Evolutionary conservation across 2,888 invertebrate genomes (phyloP), one percentile per base, ranked within the genome.

Genomic region (Drosophila histrio): DNA sequence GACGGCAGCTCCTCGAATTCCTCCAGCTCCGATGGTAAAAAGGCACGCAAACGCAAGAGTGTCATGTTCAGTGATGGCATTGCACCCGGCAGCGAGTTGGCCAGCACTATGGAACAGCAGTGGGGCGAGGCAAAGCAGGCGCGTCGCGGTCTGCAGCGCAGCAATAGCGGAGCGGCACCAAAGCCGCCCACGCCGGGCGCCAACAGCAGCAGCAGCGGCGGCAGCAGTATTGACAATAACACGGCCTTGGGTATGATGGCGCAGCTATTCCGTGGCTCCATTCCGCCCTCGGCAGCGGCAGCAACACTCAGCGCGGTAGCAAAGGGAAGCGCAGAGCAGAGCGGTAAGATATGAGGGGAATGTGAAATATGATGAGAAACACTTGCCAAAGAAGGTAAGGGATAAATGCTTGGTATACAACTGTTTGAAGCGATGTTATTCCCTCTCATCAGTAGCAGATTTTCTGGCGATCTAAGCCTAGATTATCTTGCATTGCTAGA

Each of bases 41-140:
- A 89, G 77, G 83, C 84, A 0, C 92, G 93, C 50, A 95, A 93
- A 83, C 94, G 93, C 77, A 96, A 94, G 92, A 95, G 94, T 79
- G 97, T 97, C 44, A 96, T 97, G 94, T 97, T 97, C 90, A 96
- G 96, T 85, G 97, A 97, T 92, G 97, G 97, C 72, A 96, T 97
- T 88, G 93, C 96, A 62, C 97, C 97, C 32, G 91, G 97, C 71
- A 96, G 96, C 88, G 97, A 97, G 92, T 92, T 97, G 85, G 96
- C 96, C 61, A 96, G 96, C 91, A 86, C 89, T 64, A 93, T 96
- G 74, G 96, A 96, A 90, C 94, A 93, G 86, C 93, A 93, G 89
- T 94, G 94, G 93, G 92, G 92, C 75, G 93, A 93, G 78, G 86
- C 91, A 72, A 92, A 92, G 71, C 92, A 92, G 69, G 87, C 91